phyloP scores from a whole-genome alignment of 2,888 invertebrate species.

The Drepanosiphum platanoidis region DNA sequence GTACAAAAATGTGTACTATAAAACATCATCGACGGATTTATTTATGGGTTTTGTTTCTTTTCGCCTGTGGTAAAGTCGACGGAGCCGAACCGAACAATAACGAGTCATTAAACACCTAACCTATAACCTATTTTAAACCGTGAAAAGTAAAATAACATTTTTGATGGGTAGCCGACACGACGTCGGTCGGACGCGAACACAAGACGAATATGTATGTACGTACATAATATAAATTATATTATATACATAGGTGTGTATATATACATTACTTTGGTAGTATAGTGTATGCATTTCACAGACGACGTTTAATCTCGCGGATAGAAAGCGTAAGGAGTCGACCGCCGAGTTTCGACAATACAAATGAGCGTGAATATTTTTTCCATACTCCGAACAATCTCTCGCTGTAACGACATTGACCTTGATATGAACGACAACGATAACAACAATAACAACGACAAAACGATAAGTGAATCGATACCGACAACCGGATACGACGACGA shows the following conservation, averaged over 20 bases:
- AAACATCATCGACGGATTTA: too few species aligned
- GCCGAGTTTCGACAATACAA: neutral
- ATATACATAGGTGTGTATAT: too few species aligned
- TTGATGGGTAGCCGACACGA: neutral
- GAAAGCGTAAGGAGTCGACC: neutral
- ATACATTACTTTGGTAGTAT: too few species aligned
- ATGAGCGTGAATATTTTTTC: neutral
- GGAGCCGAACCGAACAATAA: constrained; percentile 11
- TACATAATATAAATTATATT: too few species aligned
- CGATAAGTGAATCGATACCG: neutral
- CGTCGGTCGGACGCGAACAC: neutral
- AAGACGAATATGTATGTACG: neutral
- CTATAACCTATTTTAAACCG: neutral
- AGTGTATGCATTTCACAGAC: neutral
- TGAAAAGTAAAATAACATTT: neutral
- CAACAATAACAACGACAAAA: neutral
- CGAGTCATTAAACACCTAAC: neutral
- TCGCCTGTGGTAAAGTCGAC: neutral
- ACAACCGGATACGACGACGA: neutral
- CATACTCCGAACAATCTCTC: neutral
- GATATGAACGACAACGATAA: neutral
- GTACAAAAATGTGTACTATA: too few species aligned
- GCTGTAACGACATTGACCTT: neutral
- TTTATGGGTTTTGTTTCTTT: neutral
- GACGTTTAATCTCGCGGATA: neutral